A percentile compares a stretch with the other conserved stretches of the same genome.
Conservation (phyloP, 2,797 vertebrate species). For the Myioborus miniatus region DNA sequence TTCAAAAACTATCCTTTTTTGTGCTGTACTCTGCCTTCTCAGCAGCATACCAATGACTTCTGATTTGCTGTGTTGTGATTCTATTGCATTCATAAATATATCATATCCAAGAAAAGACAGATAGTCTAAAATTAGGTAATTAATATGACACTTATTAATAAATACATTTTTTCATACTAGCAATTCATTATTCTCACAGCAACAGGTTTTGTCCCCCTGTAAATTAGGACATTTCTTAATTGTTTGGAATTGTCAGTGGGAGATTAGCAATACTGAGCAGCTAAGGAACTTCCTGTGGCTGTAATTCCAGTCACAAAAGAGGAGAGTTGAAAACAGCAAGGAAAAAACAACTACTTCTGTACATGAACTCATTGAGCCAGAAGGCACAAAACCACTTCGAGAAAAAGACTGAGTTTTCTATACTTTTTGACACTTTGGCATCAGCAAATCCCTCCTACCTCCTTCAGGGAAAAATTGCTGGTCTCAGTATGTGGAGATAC, state of each 20-base stretch:
- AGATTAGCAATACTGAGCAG: slow-evolving; percentile 18
- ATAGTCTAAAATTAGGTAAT: slow-evolving; percentile 15
- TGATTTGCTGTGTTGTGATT: background rate
- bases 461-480: background rate
- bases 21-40: background rate
- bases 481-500: background rate
- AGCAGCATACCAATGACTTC: background rate
- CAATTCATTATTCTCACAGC: slow-evolving; percentile 33
- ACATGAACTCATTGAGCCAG: background rate
- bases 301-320: background rate
- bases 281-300: slow-evolving; percentile 22
- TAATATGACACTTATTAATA: slow-evolving; percentile 30
- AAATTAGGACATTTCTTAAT: slow-evolving; percentile 60
- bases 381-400: background rate
- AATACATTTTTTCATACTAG: background rate
- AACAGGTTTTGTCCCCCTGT: background rate
- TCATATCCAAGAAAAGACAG: slow-evolving; percentile 14
- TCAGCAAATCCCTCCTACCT: background rate
- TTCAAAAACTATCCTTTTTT: background rate
- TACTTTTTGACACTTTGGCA: background rate
- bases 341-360: background rate
- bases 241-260: slow-evolving; percentile 21
- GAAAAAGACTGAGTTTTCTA: background rate
- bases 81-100: slow-evolving; percentile 30
- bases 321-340: slow-evolving; percentile 1